Percentiles rank a stretch among this genome's conserved stretches.
These are phyloP conservation scores for Parelbella ahira DNA, from an alignment of 2,888 invertebrate species.

Conservation along the genomic window DNA sequence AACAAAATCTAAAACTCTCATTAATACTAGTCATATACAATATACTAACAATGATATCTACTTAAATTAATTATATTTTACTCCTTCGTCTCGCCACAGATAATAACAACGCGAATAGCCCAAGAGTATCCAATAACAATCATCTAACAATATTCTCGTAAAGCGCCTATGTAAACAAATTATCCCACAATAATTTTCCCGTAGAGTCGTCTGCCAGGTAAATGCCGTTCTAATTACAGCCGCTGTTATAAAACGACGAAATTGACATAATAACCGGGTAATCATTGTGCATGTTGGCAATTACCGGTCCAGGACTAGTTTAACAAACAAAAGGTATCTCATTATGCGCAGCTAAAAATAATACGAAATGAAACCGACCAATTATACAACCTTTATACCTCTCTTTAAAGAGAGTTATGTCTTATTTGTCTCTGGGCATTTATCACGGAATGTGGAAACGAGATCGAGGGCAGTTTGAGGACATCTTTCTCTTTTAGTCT, in stretches of 20 bases:
- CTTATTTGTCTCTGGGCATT: slow-evolving; percentile 13
- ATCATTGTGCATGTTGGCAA: slow-evolving; percentile 20
- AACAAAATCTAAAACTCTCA: no score
- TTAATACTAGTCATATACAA: no score
- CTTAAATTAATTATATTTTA: no score
- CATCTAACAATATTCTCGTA: neutral
- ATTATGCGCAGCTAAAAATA: slow-evolving; percentile 13
- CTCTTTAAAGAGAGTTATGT: slow-evolving; percentile 19
- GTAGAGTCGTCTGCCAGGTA: slow-evolving; percentile 14
- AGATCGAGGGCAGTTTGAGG: slow-evolving; percentile 3
- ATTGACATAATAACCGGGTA: slow-evolving; percentile 24
- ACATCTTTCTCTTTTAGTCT: slow-evolving; percentile 5
- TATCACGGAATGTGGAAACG: slow-evolving; percentile 6
- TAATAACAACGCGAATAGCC: no score
- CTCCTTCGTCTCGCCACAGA: no score
- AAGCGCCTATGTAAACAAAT: slow-evolving; percentile 8
- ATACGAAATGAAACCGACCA: slow-evolving; percentile 7
- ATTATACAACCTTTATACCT: slow-evolving; percentile 14
- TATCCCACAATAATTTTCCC: slow-evolving; percentile 7
- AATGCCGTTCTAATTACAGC: slow-evolving; percentile 20
- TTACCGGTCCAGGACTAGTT: slow-evolving; percentile 11
- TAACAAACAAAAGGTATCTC: slow-evolving; percentile 22
- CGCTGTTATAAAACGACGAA: slow-evolving; percentile 14
- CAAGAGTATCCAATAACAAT: no score
- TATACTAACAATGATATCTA: no score